Conservation (phyloP, 2,113 vertebrate genomes). For the Puma concolor region DNA sequence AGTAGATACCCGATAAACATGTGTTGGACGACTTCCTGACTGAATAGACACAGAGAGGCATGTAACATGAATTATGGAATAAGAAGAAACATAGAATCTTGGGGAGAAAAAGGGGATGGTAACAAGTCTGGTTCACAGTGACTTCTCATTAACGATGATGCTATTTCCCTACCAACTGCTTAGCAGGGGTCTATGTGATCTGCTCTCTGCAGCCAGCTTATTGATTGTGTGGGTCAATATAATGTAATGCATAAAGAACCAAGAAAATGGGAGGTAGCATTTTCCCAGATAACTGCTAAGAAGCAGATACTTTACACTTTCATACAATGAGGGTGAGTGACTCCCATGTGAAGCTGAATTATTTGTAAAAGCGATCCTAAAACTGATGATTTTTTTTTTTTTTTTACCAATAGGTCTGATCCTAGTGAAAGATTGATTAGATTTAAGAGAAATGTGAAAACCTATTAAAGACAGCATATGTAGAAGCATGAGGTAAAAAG, state of each 20-base stretch:
- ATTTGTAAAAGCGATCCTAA: slow-evolving; percentile 35
- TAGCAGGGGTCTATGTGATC: not conserved
- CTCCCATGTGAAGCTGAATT: not conserved
- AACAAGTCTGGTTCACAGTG: not conserved
- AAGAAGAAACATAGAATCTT: not conserved
- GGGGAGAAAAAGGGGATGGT: not conserved
- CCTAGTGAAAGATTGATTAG: not conserved
- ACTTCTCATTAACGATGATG: not conserved
- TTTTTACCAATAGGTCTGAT: not conserved
- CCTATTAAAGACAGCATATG: not conserved
- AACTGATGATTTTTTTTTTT: not conserved
- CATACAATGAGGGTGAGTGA: not conserved
- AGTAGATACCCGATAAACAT: not conserved
- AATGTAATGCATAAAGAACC: slow-evolving; percentile 7
- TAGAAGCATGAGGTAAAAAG: not conserved
- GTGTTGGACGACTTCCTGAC: not conserved
- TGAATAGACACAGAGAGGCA: not conserved
- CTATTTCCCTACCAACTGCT: not conserved
- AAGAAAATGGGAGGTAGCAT: not conserved
- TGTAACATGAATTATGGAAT: too few relatives aligned
- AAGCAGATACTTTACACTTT: slow-evolving; percentile 3
- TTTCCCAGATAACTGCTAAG: slow-evolving; percentile 13
- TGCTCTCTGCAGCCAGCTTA: not conserved
- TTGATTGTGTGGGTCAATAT: not conserved
- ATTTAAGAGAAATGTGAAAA: not conserved